These are phyloP conservation scores for Speoplatyrhinus poulsoni DNA, from an alignment of 2,113 vertebrate genomes.

Conservation along the genomic window DNA sequence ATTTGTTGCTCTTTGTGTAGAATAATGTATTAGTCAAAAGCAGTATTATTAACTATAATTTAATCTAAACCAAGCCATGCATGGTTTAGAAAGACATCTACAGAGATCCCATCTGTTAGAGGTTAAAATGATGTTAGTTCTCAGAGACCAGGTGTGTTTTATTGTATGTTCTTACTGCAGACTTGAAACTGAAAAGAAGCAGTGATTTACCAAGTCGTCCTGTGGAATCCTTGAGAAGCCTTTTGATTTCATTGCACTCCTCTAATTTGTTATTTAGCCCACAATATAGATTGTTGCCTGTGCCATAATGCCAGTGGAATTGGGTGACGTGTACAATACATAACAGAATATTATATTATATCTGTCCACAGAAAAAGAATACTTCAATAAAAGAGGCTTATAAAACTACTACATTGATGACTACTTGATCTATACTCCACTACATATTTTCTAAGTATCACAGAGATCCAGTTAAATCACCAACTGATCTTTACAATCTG, in stretches of 20 bases:
- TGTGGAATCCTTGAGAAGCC: constrained; percentile 64
- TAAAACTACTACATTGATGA: constrained; percentile 26
- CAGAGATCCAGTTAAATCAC: too few species aligned
- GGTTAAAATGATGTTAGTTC: constrained; percentile 63
- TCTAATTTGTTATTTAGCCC: constrained; percentile 42
- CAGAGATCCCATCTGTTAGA: constrained; percentile 66
- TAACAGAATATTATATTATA: constrained; percentile 69
- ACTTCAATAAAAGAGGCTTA: constrained; percentile 67
- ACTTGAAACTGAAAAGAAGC: constrained; percentile 69
- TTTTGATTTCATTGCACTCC: constrained; percentile 65
- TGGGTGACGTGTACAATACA: constrained; percentile 68
- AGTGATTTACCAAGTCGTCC: constrained; percentile 54
- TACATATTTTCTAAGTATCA: too few species aligned
- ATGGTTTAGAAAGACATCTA: constrained; percentile 66
- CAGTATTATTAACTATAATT: constrained; percentile 88
- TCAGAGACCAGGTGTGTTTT: constrained; percentile 63
- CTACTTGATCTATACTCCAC: background rate
- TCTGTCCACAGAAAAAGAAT: constrained; percentile 72
- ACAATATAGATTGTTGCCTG: constrained; percentile 51
- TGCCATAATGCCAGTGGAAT: constrained; percentile 74
- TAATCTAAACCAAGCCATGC: constrained; percentile 80
- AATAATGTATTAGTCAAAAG: constrained; percentile 84
- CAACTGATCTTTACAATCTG: too few species aligned
- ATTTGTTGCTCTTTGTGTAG: constrained; percentile 74
- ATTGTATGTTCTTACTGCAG: constrained; percentile 50